Percentiles rank a stretch among this genome's conserved stretches.
Evolutionary conservation across 64 coral and sea anemone genomes (phyloP).

Genomic region (Astreopora myriophthalma): DNA sequence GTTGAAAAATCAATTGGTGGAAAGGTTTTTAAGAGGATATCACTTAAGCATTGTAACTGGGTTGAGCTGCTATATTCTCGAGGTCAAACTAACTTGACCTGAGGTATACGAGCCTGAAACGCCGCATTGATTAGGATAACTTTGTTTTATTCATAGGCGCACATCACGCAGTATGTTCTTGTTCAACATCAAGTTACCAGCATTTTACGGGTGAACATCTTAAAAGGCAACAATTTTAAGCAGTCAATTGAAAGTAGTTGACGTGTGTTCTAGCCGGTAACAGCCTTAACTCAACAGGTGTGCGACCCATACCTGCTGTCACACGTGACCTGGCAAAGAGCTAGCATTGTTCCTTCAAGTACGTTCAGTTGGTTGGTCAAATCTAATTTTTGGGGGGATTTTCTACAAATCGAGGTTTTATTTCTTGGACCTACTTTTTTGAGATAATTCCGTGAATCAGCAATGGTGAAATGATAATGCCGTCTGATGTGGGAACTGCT

Average conservation of each 20-base stretch:
- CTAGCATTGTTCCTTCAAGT: conserved; percentile 29
- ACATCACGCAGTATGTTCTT: neutral
- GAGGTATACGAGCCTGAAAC: too few relatives aligned
- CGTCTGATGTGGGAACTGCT: neutral
- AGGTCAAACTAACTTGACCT: neutral
- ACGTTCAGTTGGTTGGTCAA: neutral
- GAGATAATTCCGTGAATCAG: neutral
- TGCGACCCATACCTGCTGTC: neutral
- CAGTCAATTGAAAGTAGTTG: neutral
- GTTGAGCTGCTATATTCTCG: neutral
- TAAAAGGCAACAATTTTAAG: neutral
- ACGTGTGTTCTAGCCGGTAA: conserved; percentile 7
- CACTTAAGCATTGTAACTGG: neutral
- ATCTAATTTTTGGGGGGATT: neutral
- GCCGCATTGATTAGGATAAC: too few relatives aligned
- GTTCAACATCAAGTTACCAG: neutral
- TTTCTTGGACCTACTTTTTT: neutral
- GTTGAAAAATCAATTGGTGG: neutral
- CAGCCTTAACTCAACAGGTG: neutral
- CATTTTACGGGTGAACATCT: neutral
- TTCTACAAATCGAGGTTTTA: neutral
- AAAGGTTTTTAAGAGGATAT: neutral
- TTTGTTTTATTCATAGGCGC: neutral
- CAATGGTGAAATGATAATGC: neutral
- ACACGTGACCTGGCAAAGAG: conserved; percentile 18